These are phyloP conservation scores for Cyaniris semiargus DNA, from an alignment of 2,888 invertebrate species.

Conservation along the genomic window DNA sequence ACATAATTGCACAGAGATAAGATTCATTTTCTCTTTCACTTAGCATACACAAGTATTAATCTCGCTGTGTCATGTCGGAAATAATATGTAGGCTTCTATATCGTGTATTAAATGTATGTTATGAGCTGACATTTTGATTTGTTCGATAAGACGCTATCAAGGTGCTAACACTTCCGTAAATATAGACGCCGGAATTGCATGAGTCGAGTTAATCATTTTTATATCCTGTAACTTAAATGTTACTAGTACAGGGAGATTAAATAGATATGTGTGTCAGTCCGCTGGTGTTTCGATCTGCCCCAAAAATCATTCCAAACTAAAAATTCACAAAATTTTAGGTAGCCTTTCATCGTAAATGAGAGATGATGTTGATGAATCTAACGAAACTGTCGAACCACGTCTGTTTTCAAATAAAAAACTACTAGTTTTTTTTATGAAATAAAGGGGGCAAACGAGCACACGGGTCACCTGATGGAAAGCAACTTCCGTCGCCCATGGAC, in stretches of 20 bases:
- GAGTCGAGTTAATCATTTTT: neutral
- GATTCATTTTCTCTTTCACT: slow-evolving; percentile 7
- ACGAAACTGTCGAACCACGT: no score
- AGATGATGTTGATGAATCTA: no score
- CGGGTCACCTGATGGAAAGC: no score
- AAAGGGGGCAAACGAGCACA: no score
- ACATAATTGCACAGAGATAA: slow-evolving; percentile 5
- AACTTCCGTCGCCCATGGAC: no score
- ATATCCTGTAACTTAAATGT: neutral
- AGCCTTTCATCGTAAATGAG: no score
- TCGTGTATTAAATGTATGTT: neutral
- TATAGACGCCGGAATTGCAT: neutral
- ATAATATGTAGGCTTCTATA: slow-evolving; percentile 2
- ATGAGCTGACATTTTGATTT: slow-evolving; percentile 1
- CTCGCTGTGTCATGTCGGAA: neutral
- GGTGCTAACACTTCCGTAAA: slow-evolving; percentile 9
- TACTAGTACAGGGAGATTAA: neutral
- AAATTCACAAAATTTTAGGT: no score
- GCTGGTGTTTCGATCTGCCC: no score
- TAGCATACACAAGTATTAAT: neutral
- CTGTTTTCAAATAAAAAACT: no score
- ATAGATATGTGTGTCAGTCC: no score
- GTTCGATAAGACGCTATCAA: neutral
- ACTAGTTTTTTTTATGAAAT: no score
- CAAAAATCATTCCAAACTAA: no score